Evolutionary conservation across 2,797 vertebrate genomes (phyloP), one percentile per base, ranked within the genome.

Genomic region (Mionectes olivaceus): DNA sequence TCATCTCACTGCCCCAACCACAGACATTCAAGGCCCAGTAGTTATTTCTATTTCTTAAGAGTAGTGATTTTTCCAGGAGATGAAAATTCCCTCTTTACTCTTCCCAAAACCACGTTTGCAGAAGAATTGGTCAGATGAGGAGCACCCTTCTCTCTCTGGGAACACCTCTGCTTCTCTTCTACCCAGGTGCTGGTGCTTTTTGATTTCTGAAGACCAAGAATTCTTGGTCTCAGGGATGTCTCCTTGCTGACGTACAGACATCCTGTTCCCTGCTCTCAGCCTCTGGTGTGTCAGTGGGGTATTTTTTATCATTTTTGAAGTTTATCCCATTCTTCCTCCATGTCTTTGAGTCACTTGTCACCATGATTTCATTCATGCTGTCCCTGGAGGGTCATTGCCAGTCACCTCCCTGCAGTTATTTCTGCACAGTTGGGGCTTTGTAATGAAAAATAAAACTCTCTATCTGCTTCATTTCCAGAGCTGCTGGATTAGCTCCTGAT

Each of bases 361-460:
- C 61, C 70, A 43, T 44, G 71, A 77, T 91, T 92, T 94, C 77
- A 83, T 73, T 83, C 88, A 59, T 32, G 43, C 76, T 57, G 2
- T 91, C 86, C 95, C 95, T 0, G 0, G 80, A 89, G 93, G 81
- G 89, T 89, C 70, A 83, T 61, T 46, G 77, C 69, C 60, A 83
- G 46, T 94, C 93, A 69, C 83, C 77, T 94, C 19, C 41, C 75
- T 53, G 85, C 59, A 83, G 92, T 96, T 93, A 92, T 95, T 96
- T 95, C 93, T 97, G 95, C 93, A 86, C 8, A n/a, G 76, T 4
- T 83, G 91, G 80, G 81, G 69, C 30, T 89, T 94, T 70, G 53
- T 91, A 60, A 95, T 83, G 93, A 95, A 91, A 97, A 97, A 46
- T 68, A 94, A 96, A 96, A 83, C 94, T 93, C 83, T 64, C 3